Evolutionary conservation across 2,888 invertebrate genomes (phyloP), one percentile per base, ranked within the genome.

Genomic region (Tenodera sinensis): DNA sequence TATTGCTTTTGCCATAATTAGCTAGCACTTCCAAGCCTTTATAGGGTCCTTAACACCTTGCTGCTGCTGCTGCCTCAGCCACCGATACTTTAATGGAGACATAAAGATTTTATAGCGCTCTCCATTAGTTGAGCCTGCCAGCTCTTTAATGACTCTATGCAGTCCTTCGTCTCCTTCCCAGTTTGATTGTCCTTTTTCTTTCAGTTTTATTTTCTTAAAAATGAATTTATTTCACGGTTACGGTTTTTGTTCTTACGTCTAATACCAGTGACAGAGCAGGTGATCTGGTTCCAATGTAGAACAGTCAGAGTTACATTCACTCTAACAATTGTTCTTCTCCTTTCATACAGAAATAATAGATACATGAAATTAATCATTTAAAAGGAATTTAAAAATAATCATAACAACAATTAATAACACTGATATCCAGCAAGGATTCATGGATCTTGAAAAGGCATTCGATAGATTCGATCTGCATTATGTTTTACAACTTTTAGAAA

Each of bases 21-120:
- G 28, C 86, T 81, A 7, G 81, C 42, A 81, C 86, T 85, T 28
- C 3, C 54, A 30, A 28, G 81, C 30, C 81, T 86, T 86, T 81
- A 86, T 28, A 81, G 81, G 54, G 81, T 28, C 25, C 30, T 86
- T 81, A 86, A 86, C 86, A 28, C 86, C 81, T 81, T 81, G 71
- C 71, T 85, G 54, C 54, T 81, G 71, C 71, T 85, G 54, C 54
- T 71, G 54, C 54, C 54, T 71, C 54, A 15, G 81, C 86, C 28
- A 25, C 27, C 86, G 71, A 86, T 86, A 86, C 81, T 86, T 86
- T 47, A 86, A 71, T 81, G 86, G 25, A 86, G 86, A 86, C 81
- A 81, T 86, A 86, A 86, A 86, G 28, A 14, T 47, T 86, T 86
- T 86, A 86, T 86, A 25, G 42, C 81, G 28, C 30, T 28, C 28